Conservation (phyloP, 2,888 invertebrate genomes). For the Latheticus oryzae region DNA sequence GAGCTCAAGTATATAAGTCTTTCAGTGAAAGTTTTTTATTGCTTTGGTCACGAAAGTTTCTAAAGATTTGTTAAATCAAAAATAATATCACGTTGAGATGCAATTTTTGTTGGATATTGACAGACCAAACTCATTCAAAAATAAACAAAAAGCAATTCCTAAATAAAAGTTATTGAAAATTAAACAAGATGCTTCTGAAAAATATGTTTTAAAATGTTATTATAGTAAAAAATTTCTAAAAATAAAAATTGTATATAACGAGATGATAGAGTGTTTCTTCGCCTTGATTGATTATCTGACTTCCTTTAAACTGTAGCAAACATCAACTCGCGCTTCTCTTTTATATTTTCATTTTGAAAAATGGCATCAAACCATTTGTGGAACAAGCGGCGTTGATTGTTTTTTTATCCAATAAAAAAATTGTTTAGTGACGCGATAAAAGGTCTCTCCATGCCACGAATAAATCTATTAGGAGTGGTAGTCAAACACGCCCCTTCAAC, state of each 20-base stretch:
- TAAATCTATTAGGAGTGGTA: slow-evolving; percentile 34
- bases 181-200: too few relatives aligned
- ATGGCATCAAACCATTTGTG: slow-evolving; percentile 2
- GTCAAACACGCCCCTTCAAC: slow-evolving; percentile 5
- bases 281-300: slow-evolving; percentile 12
- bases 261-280: slow-evolving; percentile 9
- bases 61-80: too few relatives aligned
- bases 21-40: slow-evolving; percentile 27
- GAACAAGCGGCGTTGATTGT: slow-evolving; percentile 16
- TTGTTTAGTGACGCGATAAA: slow-evolving; percentile 23
- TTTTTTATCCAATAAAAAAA: slow-evolving; percentile 6
- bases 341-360: slow-evolving; percentile 18
- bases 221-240: too few relatives aligned
- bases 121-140: too few relatives aligned
- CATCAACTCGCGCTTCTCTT: slow-evolving; percentile 6
- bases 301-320: slow-evolving; percentile 14
- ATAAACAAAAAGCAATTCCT: too few relatives aligned
- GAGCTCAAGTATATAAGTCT: slow-evolving; percentile 30
- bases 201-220: too few relatives aligned
- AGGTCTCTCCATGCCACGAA: slow-evolving; percentile 20
- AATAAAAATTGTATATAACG: too few relatives aligned
- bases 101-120: too few relatives aligned
- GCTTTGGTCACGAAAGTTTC: slow-evolving; percentile 20
- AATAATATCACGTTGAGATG: too few relatives aligned
- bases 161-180: too few relatives aligned